phyloP scores from a whole-genome alignment of 2,888 invertebrate genomes.

The Cheilosia soror region DNA sequence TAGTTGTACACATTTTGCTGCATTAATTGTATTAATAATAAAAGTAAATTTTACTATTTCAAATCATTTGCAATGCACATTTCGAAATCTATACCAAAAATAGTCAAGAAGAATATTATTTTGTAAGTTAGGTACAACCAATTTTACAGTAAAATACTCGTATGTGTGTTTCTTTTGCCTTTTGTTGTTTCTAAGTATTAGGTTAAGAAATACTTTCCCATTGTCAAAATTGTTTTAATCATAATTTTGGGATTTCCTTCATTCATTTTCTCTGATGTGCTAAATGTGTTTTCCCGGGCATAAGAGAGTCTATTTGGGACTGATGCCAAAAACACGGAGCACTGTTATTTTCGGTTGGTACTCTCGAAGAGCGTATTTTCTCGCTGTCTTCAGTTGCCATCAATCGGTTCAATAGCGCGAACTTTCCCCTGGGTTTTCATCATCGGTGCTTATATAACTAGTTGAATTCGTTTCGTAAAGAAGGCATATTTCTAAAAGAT shows the following conservation, averaged over 20 bases:
- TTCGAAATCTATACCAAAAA: slow-evolving; percentile 30
- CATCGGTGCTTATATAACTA: slow-evolving; percentile 74
- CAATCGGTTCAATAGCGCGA: slow-evolving; percentile 84
- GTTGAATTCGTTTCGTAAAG: slow-evolving; percentile 69
- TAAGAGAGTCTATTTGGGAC: slow-evolving; percentile 84
- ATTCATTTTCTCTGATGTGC: slow-evolving; percentile 79
- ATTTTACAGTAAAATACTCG: slow-evolving; percentile 5
- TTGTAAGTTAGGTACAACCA: slow-evolving; percentile 2
- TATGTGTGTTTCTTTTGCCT: too few relatives aligned
- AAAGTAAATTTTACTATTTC: slow-evolving; percentile 17
- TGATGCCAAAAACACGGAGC: slow-evolving; percentile 83
- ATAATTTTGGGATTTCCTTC: slow-evolving; percentile 75
- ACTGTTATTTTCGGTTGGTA: slow-evolving; percentile 83
- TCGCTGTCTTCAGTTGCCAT: slow-evolving; percentile 84
- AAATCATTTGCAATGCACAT: slow-evolving; percentile 11
- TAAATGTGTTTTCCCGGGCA: slow-evolving; percentile 84
- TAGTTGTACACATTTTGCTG: background rate
- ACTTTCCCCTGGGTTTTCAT: slow-evolving; percentile 80
- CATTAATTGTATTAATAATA: slow-evolving; percentile 47
- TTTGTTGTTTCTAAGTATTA: slow-evolving; percentile 37
- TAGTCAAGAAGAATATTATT: slow-evolving; percentile 10
- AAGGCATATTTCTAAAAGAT: slow-evolving; percentile 72
- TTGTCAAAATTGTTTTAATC: slow-evolving; percentile 73
- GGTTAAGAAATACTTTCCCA: slow-evolving; percentile 70
- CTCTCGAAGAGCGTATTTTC: slow-evolving; percentile 83